These are phyloP conservation scores for Cyprinus carpio DNA, from an alignment of 2,113 vertebrate genomes.

Conservation along the genomic window DNA sequence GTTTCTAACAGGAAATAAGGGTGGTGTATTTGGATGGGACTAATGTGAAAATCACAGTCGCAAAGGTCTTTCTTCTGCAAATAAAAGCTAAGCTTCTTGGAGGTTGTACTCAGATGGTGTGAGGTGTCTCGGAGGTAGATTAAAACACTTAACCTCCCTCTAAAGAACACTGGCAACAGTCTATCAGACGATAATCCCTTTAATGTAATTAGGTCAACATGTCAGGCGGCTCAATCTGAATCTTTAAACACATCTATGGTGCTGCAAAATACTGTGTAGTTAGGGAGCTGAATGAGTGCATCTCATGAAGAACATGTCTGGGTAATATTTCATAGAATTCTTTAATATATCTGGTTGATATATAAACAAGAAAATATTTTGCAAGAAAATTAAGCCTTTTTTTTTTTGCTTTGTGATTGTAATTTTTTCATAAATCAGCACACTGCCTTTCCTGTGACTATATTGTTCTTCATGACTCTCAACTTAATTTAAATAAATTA, in stretches of 20 bases:
- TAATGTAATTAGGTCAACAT: constrained; percentile 22
- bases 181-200: constrained; percentile 24
- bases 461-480: not conserved
- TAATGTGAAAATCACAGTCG: not conserved
- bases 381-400: not conserved
- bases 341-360: too few species aligned
- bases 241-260: not conserved
- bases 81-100: not conserved
- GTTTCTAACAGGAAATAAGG: constrained; percentile 23
- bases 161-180: not conserved
- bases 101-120: not conserved
- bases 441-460: too few species aligned
- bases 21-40: not conserved
- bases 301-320: not conserved
- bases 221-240: not conserved
- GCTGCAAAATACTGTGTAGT: not conserved
- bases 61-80: not conserved
- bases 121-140: not conserved
- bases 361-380: too few species aligned
- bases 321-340: not conserved
- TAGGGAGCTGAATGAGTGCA: not conserved
- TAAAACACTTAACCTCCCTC: constrained; percentile 5
- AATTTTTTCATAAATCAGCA: not conserved
- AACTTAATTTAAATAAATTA: not conserved
- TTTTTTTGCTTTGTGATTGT: not conserved